Evolutionary conservation across 2,113 vertebrate genomes (phyloP).

Genomic region (Corythornis madagascariensis): DNA sequence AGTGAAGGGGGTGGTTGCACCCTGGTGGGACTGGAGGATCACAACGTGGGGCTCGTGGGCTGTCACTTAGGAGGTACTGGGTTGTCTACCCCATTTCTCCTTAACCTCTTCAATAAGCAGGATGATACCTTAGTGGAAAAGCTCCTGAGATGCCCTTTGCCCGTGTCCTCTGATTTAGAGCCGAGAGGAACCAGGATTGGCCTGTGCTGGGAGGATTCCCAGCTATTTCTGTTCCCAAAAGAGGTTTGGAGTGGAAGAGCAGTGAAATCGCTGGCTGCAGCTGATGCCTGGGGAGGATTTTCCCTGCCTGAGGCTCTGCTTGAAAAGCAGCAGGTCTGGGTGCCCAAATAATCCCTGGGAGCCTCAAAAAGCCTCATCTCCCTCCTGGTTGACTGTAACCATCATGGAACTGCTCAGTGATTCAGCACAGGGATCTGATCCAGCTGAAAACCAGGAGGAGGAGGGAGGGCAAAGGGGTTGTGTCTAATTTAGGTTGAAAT

Average conservation of each 20-base stretch:
- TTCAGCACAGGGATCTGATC: not conserved
- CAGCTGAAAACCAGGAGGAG: not conserved
- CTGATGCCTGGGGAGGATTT: not conserved
- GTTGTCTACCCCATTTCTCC: not conserved
- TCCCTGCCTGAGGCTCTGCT: not conserved
- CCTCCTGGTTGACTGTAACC: not conserved
- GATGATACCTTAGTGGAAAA: not conserved
- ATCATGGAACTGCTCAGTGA: not conserved
- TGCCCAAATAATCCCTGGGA: not conserved
- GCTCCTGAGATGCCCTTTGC: not conserved
- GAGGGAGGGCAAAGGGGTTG: fast-evolving
- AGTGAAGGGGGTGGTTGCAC: not conserved
- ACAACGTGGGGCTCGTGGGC: not conserved
- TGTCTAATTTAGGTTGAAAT: not conserved
- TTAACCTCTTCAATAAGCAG: not conserved
- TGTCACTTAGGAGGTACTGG: not conserved
- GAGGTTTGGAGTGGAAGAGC: not conserved
- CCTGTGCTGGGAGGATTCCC: not conserved
- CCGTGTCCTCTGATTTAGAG: not conserved
- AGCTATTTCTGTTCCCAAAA: not conserved
- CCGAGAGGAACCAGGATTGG: not conserved
- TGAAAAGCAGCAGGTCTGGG: not conserved
- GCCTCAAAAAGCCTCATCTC: not conserved
- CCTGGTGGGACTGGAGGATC: not conserved
- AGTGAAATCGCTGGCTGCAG: not conserved